Base-by-base conservation (phyloP, 1,140 invertebrate genomes). In the Teleogryllus occipitalis region DNA sequence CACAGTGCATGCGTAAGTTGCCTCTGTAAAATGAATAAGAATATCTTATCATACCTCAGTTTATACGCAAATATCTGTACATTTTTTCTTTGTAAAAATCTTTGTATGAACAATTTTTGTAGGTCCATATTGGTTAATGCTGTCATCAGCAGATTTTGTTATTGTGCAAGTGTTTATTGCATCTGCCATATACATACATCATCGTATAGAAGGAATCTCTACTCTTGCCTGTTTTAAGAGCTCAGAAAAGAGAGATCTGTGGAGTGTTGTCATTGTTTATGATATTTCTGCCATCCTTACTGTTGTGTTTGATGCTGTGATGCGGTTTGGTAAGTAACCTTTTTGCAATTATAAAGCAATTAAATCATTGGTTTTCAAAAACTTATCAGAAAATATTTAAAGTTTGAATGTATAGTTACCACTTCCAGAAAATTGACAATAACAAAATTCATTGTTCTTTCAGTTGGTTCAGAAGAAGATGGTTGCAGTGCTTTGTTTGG, bases 401-500 rank as follows among this genome's bases (percentile, higher is more conserved):
- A 39, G 27, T 39, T 39, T 39, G 27, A 39, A 39, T 39, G 27
- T 39, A 5, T 39, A 39, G 27, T 39, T 39, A 39, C 27, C 27
- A 39, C 27, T 39, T 39, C 5, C 5, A 39, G 27, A 39, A 39
- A 39, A 39, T 39, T 39, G 27, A 2, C 27, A 39, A 39, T 39
- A 39, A 39, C 27, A 39, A 39, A 39, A 39, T 39, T 39, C 27
- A 39, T 39, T 39, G 27, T 65, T 80, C 46, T 85, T 86, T 72
- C 82, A 89, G 88, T 89, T 82, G 88, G 88, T 48, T 85, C 84
- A 83, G 84, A 86, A 80, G 83, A 86, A 77, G 84, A 81, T 79
- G 88, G 89, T 8, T 89, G 89, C 82, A 89, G 88, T 84, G 87
- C 85, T 77, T 86, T 89, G 82, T 89, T 89, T 86, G 87, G 85